phyloP scores from a whole-genome alignment of 1,140 invertebrate genomes.

The Kradibia gibbosae region DNA sequence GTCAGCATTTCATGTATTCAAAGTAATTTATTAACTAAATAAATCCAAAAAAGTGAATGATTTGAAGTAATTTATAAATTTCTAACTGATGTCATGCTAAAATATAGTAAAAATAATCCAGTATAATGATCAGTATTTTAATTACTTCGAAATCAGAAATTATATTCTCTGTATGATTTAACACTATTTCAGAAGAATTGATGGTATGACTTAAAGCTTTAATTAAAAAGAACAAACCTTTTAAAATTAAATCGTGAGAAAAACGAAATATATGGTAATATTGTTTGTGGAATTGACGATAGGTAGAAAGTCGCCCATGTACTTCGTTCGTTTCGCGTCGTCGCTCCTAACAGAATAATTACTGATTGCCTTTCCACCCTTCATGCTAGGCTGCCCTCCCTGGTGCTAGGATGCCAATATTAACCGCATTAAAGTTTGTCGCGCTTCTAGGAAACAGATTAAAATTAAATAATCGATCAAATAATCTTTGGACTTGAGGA shows the following conservation, averaged over 20 bases:
- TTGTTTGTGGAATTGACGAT: slow-evolving; percentile 18
- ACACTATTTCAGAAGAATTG: background rate
- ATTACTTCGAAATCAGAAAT: background rate
- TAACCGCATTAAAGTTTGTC: slow-evolving; percentile 41
- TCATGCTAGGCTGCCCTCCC: background rate
- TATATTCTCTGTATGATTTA: background rate
- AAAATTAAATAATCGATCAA: slow-evolving; percentile 7
- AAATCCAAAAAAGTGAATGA: too few species aligned
- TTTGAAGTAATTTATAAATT: too few species aligned
- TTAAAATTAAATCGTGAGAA: background rate
- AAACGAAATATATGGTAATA: slow-evolving; percentile 30
- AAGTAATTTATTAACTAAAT: too few species aligned
- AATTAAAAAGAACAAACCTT: background rate
- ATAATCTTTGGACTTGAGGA: slow-evolving; percentile 14
- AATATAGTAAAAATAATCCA: background rate
- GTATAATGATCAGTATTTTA: background rate
- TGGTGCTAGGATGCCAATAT: background rate
- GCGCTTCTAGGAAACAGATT: background rate
- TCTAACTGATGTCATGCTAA: too few species aligned
- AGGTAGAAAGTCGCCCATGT: background rate
- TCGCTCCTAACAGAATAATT: slow-evolving; percentile 53
- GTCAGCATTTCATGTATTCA: too few species aligned
- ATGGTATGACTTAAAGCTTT: background rate
- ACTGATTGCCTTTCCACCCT: slow-evolving; percentile 53
- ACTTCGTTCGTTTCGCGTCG: slow-evolving; percentile 37